A percentile compares a stretch with the other conserved stretches of the same genome.
phyloP scores from a whole-genome alignment of 1,140 invertebrate genomes.

The Aleiodes sp. region DNA sequence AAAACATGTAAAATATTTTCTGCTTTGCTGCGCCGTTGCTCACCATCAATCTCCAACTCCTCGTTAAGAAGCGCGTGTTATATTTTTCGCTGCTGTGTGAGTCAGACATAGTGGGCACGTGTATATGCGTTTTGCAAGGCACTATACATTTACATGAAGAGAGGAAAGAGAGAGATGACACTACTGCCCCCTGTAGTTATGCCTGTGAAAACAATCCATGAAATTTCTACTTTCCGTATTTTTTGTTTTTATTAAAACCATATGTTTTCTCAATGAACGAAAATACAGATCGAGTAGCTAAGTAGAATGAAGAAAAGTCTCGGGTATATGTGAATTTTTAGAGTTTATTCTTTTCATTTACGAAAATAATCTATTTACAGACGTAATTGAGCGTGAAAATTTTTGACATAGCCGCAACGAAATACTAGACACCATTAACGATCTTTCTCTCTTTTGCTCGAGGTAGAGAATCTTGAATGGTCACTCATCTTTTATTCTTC shows the following conservation, averaged over 20 bases:
- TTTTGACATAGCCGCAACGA: neutral
- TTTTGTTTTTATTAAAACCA: too few species aligned
- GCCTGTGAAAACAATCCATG: conserved; percentile 1
- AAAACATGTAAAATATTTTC: neutral
- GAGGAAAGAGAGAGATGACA: neutral
- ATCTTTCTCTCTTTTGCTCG: neutral
- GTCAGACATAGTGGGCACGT: neutral
- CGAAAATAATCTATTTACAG: too few species aligned
- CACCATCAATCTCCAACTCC: conserved; percentile 58
- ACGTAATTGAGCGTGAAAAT: neutral
- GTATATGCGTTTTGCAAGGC: neutral
- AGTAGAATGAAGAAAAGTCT: too few species aligned
- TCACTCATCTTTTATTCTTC: neutral
- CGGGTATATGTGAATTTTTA: too few species aligned
- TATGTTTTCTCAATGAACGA: too few species aligned
- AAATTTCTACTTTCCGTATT: neutral
- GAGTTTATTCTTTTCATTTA: too few species aligned
- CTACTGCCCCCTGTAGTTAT: neutral
- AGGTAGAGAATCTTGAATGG: neutral
- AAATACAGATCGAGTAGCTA: too few species aligned
- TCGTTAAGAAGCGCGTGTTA: conserved; percentile 58
- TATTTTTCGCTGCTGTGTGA: conserved; percentile 34
- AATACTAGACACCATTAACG: neutral
- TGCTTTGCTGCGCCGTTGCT: conserved; percentile 44
- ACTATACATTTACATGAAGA: conserved; percentile 9